Percentiles rank a stretch among this genome's conserved stretches.
phyloP scores from a whole-genome alignment of 30 jellyfish, hydroid and myxozoan genomes.

The Nemopilema nomurai region DNA sequence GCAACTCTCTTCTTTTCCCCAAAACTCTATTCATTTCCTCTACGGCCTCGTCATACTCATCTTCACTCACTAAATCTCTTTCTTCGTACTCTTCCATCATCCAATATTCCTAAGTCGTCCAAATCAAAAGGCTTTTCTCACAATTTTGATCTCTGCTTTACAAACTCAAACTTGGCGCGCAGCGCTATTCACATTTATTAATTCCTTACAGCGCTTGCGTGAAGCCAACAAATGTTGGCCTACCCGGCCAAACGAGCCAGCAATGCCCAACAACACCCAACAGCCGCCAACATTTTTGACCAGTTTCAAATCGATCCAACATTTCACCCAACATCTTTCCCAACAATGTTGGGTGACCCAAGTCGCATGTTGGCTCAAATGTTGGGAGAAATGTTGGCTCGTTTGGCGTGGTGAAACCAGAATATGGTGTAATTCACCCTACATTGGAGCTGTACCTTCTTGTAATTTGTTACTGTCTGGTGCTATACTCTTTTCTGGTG shows the following conservation, averaged over 20 bases:
- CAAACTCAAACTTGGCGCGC: not conserved
- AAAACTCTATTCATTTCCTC: not conserved
- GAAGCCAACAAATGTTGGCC: not conserved
- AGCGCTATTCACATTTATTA: not conserved
- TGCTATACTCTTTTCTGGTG: slow-evolving; percentile 27
- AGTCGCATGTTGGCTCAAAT: not conserved
- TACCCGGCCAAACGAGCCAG: not conserved
- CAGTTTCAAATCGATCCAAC: slow-evolving; percentile 1
- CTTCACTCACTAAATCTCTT: not conserved
- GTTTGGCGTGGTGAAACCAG: slow-evolving; percentile 12
- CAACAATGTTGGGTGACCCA: not conserved
- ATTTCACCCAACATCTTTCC: not conserved
- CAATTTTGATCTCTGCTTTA: not conserved
- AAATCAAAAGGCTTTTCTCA: not conserved
- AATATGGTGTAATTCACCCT: slow-evolving; percentile 11
- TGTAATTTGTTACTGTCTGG: slow-evolving; percentile 22
- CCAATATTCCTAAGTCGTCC: not conserved
- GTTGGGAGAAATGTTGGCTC: not conserved
- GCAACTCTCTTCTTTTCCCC: not conserved
- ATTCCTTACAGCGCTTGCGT: slow-evolving; percentile 13
- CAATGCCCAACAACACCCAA: slow-evolving; percentile 11
- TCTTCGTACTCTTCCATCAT: not conserved
- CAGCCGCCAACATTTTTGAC: slow-evolving; percentile 13
- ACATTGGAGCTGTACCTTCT: slow-evolving; percentile 27
- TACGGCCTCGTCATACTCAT: not conserved